A percentile compares a stretch with the other conserved stretches of the same genome.
Evolutionary conservation across 1,140 invertebrate species (phyloP).

Genomic region (Camponotus floridanus): DNA sequence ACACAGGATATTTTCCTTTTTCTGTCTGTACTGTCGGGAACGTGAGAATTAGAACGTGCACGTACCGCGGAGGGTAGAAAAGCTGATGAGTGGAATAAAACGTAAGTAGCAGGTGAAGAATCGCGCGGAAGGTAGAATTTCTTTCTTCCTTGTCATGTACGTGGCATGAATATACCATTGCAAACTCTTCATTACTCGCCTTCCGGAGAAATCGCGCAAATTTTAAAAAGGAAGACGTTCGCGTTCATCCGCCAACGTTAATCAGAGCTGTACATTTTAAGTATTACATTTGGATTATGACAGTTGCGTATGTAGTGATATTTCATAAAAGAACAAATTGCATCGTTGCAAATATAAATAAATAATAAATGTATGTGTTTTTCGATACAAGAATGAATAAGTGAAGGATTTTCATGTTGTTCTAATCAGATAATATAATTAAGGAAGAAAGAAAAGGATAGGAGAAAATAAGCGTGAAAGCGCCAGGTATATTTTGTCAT

Average conservation of each 20-base stretch:
- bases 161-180: constrained; percentile 59
- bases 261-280: constrained; percentile 48
- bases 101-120: constrained; percentile 61
- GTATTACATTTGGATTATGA: constrained; percentile 25
- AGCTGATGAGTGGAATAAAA: constrained; percentile 70
- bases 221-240: constrained; percentile 45
- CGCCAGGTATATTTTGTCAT: constrained; percentile 30
- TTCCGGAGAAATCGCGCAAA: constrained; percentile 48
- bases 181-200: constrained; percentile 58
- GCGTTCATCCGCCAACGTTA: constrained; percentile 31
- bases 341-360: not conserved
- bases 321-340: constrained; percentile 27
- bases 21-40: constrained; percentile 49
- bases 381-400: not conserved
- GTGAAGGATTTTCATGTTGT: constrained; percentile 19
- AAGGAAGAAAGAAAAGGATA: not conserved
- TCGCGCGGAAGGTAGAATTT: constrained; percentile 59
- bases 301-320: not conserved
- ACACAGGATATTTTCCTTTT: constrained; percentile 50
- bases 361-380: constrained; percentile 31
- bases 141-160: constrained; percentile 62
- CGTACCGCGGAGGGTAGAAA: constrained; percentile 65
- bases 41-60: constrained; percentile 75
- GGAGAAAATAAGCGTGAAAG: not conserved
- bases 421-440: constrained; percentile 13